These are phyloP conservation scores for Melanocharis versteri DNA, from an alignment of 2,113 vertebrate genomes.

Conservation along the genomic window DNA sequence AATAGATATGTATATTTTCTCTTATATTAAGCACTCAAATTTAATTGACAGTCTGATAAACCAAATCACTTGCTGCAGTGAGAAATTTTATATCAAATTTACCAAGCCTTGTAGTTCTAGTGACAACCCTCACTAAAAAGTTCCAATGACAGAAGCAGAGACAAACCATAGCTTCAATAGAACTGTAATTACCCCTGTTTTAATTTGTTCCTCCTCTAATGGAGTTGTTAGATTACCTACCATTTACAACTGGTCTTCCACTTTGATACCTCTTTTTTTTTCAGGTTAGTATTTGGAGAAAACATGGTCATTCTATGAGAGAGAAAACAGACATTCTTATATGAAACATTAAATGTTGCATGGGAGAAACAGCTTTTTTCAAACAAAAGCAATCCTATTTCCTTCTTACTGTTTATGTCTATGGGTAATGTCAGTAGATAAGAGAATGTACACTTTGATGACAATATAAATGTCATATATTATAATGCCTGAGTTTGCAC, in stretches of 20 bases:
- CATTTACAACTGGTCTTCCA: constrained; percentile 32
- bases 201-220: not conserved
- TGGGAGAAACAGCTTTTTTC: not conserved
- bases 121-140: not conserved
- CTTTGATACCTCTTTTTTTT: constrained; percentile 52
- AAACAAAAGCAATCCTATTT: not conserved
- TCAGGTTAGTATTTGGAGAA: constrained; percentile 74
- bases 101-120: not conserved
- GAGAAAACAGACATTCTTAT: not conserved
- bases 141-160: not conserved
- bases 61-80: not conserved
- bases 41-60: not conserved
- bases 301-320: constrained; percentile 77
- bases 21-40: not conserved
- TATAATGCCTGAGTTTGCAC: not conserved
- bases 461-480: not conserved
- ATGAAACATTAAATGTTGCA: not conserved
- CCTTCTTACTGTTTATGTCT: not conserved
- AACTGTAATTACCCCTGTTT: not conserved
- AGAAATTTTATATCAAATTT: not conserved
- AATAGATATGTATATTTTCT: not conserved
- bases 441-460: not conserved
- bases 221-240: constrained; percentile 54
- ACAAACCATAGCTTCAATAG: not conserved
- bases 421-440: not conserved